These are phyloP conservation scores for Actinia tenebrosa DNA, from an alignment of 64 coral and sea anemone genomes.

Conservation along the genomic window DNA sequence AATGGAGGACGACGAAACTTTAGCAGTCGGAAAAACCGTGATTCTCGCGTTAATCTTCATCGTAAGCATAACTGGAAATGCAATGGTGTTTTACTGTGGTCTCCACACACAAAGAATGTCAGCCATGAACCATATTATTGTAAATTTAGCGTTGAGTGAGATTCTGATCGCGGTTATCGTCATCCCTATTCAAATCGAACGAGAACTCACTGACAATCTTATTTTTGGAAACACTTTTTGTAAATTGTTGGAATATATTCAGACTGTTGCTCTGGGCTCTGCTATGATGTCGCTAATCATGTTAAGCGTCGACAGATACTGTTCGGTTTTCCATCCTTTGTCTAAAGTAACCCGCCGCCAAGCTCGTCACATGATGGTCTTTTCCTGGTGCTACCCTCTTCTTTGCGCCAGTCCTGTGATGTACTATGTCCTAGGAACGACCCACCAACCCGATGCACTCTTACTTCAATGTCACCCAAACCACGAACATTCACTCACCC, in stretches of 20 bases:
- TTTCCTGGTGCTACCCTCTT: constrained; percentile 90
- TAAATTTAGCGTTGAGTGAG: constrained; percentile 85
- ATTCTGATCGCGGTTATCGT: constrained; percentile 55
- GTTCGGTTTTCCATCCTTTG: constrained; percentile 84
- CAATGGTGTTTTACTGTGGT: constrained; percentile 88
- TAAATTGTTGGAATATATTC: constrained; percentile 85
- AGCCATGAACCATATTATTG: constrained; percentile 96
- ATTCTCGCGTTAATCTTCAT: constrained; percentile 66
- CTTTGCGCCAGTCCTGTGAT: constrained; percentile 83
- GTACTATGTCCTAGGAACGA: constrained; percentile 72
- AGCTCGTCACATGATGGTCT: constrained; percentile 89
- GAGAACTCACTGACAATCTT: constrained; percentile 48
- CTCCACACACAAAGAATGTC: constrained; percentile 72
- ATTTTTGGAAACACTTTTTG: constrained; percentile 60
- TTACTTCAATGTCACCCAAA: constrained; percentile 49
- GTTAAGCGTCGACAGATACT: constrained; percentile 86
- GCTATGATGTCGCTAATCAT: constrained; percentile 75
- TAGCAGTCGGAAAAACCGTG: constrained; percentile 61
- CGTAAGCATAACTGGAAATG: constrained; percentile 72
- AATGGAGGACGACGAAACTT: constrained; percentile 33
- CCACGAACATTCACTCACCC: constrained; percentile 24
- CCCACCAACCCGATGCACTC: constrained; percentile 56
- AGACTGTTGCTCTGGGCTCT: constrained; percentile 75
- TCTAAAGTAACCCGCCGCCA: constrained; percentile 94
- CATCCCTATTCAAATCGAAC: constrained; percentile 78